Evolutionary conservation across 1,140 invertebrate genomes (phyloP), one percentile per base, ranked within the genome.

Genomic region (Drosophila grimshawi): DNA sequence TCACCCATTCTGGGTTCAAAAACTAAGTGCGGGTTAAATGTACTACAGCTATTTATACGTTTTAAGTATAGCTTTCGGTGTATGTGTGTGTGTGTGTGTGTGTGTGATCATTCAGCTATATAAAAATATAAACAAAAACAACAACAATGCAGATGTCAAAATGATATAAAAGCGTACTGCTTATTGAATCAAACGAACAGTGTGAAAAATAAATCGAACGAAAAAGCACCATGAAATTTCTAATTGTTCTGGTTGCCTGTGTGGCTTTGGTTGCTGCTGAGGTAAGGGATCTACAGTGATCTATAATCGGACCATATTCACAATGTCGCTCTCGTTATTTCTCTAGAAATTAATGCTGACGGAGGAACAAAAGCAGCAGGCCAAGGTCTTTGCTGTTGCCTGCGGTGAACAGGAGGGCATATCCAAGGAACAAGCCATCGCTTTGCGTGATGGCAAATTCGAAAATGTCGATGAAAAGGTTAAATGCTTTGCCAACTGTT

Each of bases 401-500:
- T 89, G 85, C 30, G 33, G 55, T 30, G 67, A 76, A 37, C 80
- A 90, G 74, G 85, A 89, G 45, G 85, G 86, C 7, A 55, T 90
- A 33, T 81, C 85, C 78, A 90, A 85, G 81, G 85, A 89, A 1
- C 85, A 89, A 59, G 86, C 70, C 0, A 0, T 48, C 2, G 62
- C 70, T 11, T 52, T 89, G 43, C 71, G 71, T 2, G 52, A 51
- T 7, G 85, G 86, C 29, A 79, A 76, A 0, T 90, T 89, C 7
- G 78, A 76, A 1, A 63, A 75, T 8, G 6, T 1, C 27, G 86
- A 90, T 46, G n/a, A 8, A 2, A 90, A 90, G 69, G 48, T 80
- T 1, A 90, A 90, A 48, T 90, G 86, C 61, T 90, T 90, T 30
- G 69, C 81, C 69, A 81, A 81, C 37, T 90, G 86, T n/a, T 90